phyloP scores from a whole-genome alignment of 1,140 invertebrate genomes.

The Mactra quadrangularis region DNA sequence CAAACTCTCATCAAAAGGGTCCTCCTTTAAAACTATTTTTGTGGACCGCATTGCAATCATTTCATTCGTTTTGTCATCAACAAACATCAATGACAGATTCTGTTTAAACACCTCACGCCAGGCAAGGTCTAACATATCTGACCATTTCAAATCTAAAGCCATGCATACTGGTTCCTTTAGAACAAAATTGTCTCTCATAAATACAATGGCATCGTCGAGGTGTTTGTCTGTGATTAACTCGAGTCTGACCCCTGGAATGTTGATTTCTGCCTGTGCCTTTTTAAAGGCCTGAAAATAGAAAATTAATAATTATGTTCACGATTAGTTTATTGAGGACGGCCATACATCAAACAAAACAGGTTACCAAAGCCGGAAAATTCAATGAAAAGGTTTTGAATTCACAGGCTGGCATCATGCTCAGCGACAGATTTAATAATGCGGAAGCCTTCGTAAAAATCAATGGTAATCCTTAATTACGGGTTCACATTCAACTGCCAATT shows the following conservation, averaged over 20 bases:
- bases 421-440: too few species aligned
- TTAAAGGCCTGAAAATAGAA: conserved; percentile 28
- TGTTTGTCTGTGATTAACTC: conserved; percentile 8
- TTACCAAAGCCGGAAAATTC: too few species aligned
- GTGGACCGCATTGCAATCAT: not conserved
- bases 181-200: conserved; percentile 1
- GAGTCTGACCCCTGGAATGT: not conserved
- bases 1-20: not conserved
- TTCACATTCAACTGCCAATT: too few species aligned
- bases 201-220: not conserved
- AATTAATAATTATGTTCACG: not conserved
- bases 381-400: too few species aligned
- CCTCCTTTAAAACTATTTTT: not conserved
- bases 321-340: too few species aligned
- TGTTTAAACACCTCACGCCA: not conserved
- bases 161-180: not conserved
- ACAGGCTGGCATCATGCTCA: too few species aligned
- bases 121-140: not conserved
- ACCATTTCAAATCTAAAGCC: not conserved
- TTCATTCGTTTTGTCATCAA: not conserved
- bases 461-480: too few species aligned
- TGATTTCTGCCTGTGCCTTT: not conserved
- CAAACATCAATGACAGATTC: not conserved
- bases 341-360: too few species aligned
- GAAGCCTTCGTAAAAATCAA: too few species aligned